These are phyloP conservation scores for cattle (Bos taurus) DNA, from an alignment of 2,113 vertebrate species.

Conservation along the genomic window ARS-UCD2.0 NC_037340.1:75876001-75876500, in stretches of 20 bases:
- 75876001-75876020: fast-evolving
- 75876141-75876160: not conserved
- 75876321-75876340: not conserved
- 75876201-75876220: not conserved
- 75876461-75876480: not conserved
- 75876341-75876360: not conserved
- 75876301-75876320: not conserved
- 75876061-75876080: not conserved
- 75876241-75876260: not conserved
- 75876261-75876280: not conserved
- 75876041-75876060: not conserved
- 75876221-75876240: not conserved
- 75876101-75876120: not conserved
- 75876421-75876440: not conserved
- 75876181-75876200: not conserved
- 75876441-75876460: not conserved
- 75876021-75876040: not conserved
- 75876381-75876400: not conserved
- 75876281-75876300: not conserved
- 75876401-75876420: not conserved
- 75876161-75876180: not conserved
- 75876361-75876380: not conserved
- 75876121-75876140: not conserved
- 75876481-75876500: not conserved
- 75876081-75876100: not conserved